Evolutionary conservation across 2,797 vertebrate genomes (phyloP).

Genomic region (Pseudomugil tenellus): DNA sequence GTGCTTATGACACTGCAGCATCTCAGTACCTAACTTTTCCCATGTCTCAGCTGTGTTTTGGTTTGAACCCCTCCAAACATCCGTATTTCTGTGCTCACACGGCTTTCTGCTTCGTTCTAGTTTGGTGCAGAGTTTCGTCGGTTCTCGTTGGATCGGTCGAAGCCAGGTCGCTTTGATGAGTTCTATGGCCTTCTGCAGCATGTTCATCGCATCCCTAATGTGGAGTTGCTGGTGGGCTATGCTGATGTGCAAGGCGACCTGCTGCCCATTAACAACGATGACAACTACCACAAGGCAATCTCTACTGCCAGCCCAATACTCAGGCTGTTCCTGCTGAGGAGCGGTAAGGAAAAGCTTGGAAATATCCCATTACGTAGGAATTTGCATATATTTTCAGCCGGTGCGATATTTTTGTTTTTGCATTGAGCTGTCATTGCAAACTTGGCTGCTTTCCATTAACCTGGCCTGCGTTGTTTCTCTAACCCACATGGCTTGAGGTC

Average conservation of each 20-base stretch:
- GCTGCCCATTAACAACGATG: conserved; percentile 96
- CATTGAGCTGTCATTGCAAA: conserved; percentile 2
- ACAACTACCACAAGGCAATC: conserved; percentile 98
- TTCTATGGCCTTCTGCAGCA: conserved; percentile 96
- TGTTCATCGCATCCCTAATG: conserved; percentile 95
- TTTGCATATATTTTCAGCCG: background rate
- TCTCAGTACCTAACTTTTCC: background rate
- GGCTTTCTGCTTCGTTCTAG: conserved; percentile 70
- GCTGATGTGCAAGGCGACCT: conserved; percentile 95
- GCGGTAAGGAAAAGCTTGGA: conserved; percentile 81
- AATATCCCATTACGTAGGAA: background rate
- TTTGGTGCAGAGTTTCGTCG: conserved; percentile 98
- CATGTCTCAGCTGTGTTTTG: background rate
- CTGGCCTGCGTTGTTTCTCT: background rate
- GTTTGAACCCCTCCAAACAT: too few species aligned
- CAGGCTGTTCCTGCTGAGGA: conserved; percentile 94
- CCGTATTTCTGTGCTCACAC: conserved; percentile 2
- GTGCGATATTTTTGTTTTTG: background rate
- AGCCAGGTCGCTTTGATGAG: conserved; percentile 96
- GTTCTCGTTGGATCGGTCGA: conserved; percentile 95
- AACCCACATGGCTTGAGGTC: conserved; percentile 5
- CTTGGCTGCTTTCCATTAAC: background rate
- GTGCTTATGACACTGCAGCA: background rate
- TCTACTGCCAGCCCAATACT: conserved; percentile 93
- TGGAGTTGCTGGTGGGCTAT: conserved; percentile 95